Percentiles rank a stretch among this genome's conserved stretches.
These are phyloP conservation scores for Drosophila demipolita DNA, from an alignment of 2,888 invertebrate genomes.

Conservation along the genomic window DNA sequence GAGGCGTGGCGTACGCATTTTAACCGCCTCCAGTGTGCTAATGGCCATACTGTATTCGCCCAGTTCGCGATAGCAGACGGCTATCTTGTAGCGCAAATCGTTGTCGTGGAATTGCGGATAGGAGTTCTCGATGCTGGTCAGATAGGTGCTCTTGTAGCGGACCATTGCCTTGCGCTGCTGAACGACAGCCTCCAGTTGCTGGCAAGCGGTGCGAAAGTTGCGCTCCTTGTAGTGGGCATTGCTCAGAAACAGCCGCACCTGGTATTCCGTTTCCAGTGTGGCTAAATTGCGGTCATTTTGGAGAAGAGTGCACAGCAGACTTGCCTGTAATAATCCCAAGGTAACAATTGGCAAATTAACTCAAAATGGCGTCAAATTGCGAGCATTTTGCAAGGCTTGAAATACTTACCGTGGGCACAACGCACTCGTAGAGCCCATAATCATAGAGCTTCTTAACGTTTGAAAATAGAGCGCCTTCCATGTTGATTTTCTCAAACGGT, in stretches of 20 bases:
- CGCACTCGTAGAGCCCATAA: constrained; percentile 90
- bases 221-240: constrained; percentile 89
- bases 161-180: constrained; percentile 82
- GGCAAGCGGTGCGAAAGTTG: constrained; percentile 89
- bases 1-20: constrained; percentile 89
- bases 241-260: constrained; percentile 89
- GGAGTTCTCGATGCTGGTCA: constrained; percentile 75
- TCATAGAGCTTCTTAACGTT: constrained; percentile 90
- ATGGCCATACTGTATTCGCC: constrained; percentile 88
- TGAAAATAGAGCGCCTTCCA: constrained; percentile 87
- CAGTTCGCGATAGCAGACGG: constrained; percentile 88
- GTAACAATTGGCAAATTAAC: neutral
- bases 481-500: constrained; percentile 47
- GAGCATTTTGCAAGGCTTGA: neutral
- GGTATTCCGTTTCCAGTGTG: constrained; percentile 88
- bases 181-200: constrained; percentile 86
- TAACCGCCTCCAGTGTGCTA: constrained; percentile 82
- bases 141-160: constrained; percentile 74
- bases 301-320: constrained; percentile 88
- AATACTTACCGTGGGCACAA: constrained; percentile 88
- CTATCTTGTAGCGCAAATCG: constrained; percentile 90
- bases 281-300: constrained; percentile 87
- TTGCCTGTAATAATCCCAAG: constrained; percentile 86
- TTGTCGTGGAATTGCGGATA: constrained; percentile 85
- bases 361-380: constrained; percentile 1